A percentile compares a stretch with the other conserved stretches of the same genome.
Evolutionary conservation across 2,113 vertebrate genomes (phyloP).

Genomic region (Lycaon pictus): DNA sequence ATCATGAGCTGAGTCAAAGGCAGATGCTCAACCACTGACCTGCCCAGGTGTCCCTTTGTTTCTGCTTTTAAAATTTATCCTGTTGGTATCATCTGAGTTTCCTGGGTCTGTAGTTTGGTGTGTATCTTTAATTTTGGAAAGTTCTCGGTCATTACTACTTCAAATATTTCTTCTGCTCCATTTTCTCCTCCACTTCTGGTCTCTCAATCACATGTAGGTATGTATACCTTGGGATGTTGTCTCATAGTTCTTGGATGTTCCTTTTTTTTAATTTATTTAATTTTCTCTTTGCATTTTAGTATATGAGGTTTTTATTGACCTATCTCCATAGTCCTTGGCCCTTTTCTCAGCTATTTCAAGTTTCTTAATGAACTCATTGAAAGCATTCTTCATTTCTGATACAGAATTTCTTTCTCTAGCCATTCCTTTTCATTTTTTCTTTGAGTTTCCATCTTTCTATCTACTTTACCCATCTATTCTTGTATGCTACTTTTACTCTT

Average conservation of each 20-base stretch:
- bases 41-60: background rate
- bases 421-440: background rate
- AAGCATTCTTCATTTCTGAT: background rate
- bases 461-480: background rate
- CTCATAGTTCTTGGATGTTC: background rate
- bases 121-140: background rate
- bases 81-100: background rate
- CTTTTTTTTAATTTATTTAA: background rate
- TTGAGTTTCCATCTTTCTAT: background rate
- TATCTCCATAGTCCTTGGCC: background rate
- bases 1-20: no score
- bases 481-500: background rate
- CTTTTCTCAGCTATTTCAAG: background rate
- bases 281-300: background rate
- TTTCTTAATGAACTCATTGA: background rate
- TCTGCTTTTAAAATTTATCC: background rate
- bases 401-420: background rate
- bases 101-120: background rate
- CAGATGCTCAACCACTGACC: no score
- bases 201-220: background rate
- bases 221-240: background rate
- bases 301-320: background rate
- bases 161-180: background rate
- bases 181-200: background rate
- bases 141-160: background rate